Percentiles rank a stretch among this genome's conserved stretches.
phyloP scores from a whole-genome alignment of 1,140 invertebrate species.

The Saccostrea echinata region DNA sequence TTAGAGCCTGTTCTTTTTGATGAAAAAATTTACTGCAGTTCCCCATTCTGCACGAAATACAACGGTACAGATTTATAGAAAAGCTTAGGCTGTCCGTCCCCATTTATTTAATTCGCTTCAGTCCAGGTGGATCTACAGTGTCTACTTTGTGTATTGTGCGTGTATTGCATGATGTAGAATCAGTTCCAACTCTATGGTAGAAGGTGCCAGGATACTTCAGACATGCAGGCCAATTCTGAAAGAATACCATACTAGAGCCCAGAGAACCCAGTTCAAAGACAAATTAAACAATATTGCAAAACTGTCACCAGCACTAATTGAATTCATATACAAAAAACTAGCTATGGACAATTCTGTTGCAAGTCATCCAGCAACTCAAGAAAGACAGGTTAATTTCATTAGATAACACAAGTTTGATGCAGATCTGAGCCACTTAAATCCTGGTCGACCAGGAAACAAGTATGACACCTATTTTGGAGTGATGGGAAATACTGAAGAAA shows the following conservation, averaged over 20 bases:
- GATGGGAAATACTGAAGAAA: conserved; percentile 32
- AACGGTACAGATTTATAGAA: not conserved
- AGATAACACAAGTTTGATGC: conserved; percentile 44
- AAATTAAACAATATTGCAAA: not conserved
- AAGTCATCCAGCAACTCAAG: conserved; percentile 48
- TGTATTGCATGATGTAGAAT: not conserved
- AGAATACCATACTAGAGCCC: not conserved
- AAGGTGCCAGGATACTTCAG: not conserved
- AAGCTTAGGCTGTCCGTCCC: not conserved
- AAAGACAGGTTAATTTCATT: conserved; percentile 48
- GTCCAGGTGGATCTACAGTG: not conserved
- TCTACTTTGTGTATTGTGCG: too few species aligned
- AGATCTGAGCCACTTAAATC: conserved; percentile 57
- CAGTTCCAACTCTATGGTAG: not conserved
- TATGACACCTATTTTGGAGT: conserved; percentile 53
- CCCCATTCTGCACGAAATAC: not conserved
- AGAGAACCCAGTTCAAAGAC: not conserved
- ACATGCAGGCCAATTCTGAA: not conserved
- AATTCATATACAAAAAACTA: conserved; percentile 61
- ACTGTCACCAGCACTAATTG: conserved; percentile 18
- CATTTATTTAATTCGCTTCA: not conserved
- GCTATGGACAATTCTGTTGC: conserved; percentile 50
- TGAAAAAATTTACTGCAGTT: not conserved
- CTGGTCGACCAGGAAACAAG: conserved; percentile 40
- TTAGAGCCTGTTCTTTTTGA: not conserved